Percentiles rank a stretch among this genome's conserved stretches.
Evolutionary conservation across 2,888 invertebrate genomes (phyloP).

Genomic region (Epinotia bilunana): DNA sequence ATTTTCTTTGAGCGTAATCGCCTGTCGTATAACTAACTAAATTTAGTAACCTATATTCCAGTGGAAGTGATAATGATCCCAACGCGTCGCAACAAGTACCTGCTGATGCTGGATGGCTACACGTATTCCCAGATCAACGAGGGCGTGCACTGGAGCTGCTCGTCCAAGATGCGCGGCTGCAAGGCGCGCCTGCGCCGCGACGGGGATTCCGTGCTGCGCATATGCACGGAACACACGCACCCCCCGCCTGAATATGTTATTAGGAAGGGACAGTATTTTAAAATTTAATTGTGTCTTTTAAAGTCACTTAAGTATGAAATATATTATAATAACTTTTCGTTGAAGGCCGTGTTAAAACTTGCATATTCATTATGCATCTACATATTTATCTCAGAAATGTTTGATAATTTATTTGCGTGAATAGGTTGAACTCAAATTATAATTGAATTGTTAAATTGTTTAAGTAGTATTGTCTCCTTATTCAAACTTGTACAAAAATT

Average conservation of each 20-base stretch:
- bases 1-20: background rate
- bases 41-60: conserved; percentile 9
- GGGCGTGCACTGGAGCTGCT: conserved; percentile 58
- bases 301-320: background rate
- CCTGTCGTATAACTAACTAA: background rate
- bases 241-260: conserved; percentile 51
- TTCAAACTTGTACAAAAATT: too few relatives aligned
- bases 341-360: background rate
- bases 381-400: too few relatives aligned
- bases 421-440: background rate
- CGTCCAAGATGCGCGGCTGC: conserved; percentile 57
- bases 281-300: conserved; percentile 36
- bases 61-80: conserved; percentile 54
- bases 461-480: too few relatives aligned
- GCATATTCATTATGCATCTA: too few relatives aligned
- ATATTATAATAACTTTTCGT: background rate
- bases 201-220: conserved; percentile 46
- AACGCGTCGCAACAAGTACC: conserved; percentile 58
- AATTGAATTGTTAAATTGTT: too few relatives aligned
- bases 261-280: conserved; percentile 50
- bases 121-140: conserved; percentile 61
- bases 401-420: background rate
- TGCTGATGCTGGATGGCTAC: conserved; percentile 58
- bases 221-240: conserved; percentile 52
- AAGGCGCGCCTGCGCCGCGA: conserved; percentile 50